Percentiles rank a stretch among this genome's conserved stretches.
Evolutionary conservation across 2,888 invertebrate species (phyloP).

Genomic region (Morpho deidamia): DNA sequence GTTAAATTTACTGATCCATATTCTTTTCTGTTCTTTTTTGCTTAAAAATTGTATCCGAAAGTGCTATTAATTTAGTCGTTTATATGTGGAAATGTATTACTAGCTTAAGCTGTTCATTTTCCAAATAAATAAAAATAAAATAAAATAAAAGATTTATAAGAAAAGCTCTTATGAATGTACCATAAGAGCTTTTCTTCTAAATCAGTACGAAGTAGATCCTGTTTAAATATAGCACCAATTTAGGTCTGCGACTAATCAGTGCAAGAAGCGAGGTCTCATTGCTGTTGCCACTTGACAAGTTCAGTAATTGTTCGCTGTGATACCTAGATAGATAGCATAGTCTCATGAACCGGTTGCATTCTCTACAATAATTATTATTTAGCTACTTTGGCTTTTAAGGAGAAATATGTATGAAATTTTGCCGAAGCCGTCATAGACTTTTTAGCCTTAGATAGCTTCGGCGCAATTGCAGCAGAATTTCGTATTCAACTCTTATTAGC

Average conservation of each 20-base stretch:
- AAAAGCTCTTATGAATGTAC: too few species aligned
- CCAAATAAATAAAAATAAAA: too few species aligned
- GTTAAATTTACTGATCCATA: too few species aligned
- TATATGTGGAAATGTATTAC: too few species aligned
- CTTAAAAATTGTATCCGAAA: too few species aligned
- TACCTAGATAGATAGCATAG: conserved; percentile 51
- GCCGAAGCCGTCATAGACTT: neutral
- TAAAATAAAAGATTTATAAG: too few species aligned
- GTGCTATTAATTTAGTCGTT: too few species aligned
- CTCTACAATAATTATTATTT: conserved; percentile 5
- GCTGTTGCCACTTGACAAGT: conserved; percentile 27
- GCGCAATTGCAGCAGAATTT: too few species aligned
- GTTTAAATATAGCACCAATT: conserved; percentile 25
- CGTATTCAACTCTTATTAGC: too few species aligned
- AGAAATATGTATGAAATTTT: neutral
- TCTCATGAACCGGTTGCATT: conserved; percentile 20
- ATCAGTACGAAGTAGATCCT: conserved; percentile 10
- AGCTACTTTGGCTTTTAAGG: neutral
- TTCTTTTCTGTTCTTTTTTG: too few species aligned
- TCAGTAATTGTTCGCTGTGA: conserved; percentile 46
- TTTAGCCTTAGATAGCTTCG: too few species aligned
- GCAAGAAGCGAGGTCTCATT: conserved; percentile 27
- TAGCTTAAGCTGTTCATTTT: too few species aligned
- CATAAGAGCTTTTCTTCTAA: neutral
- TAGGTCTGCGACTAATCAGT: conserved; percentile 29